These are phyloP conservation scores for Oreochromis niloticus DNA, from an alignment of 2,113 vertebrate species.

Conservation along the genomic window DNA sequence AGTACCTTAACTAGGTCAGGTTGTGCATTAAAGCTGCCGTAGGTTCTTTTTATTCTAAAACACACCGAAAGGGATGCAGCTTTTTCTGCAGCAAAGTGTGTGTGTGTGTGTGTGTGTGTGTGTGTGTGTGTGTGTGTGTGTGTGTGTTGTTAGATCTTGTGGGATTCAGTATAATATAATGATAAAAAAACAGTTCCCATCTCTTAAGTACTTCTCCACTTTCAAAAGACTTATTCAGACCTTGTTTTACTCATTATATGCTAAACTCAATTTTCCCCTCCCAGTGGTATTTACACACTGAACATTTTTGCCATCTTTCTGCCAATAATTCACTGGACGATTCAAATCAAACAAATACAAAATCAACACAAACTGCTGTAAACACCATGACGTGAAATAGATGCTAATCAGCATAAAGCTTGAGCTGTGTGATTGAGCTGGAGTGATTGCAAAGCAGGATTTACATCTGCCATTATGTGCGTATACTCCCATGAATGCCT, in stretches of 20 bases:
- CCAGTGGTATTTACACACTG: not conserved
- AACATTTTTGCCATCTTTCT: not conserved
- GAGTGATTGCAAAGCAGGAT: not conserved
- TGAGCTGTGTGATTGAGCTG: not conserved
- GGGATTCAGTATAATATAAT: not conserved
- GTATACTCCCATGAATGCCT: not conserved
- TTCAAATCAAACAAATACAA: not conserved
- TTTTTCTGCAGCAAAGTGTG: not conserved
- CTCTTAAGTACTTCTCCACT: not conserved
- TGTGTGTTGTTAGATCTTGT: not conserved
- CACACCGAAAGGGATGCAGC: not conserved
- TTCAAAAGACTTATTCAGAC: not conserved
- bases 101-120: not conserved
- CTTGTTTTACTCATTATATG: not conserved
- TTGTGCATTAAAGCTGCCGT: constrained; percentile 12
- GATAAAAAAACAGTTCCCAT: not conserved
- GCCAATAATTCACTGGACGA: not conserved
- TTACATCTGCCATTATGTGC: not conserved
- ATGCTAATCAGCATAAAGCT: not conserved
- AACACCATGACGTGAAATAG: not conserved
- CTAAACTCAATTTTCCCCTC: not conserved
- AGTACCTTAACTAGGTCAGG: constrained; percentile 55
- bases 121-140: not conserved
- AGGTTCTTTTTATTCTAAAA: not conserved
- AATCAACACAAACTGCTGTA: not conserved